Percentiles rank a stretch among this genome's conserved stretches.
Conservation (phyloP, 2,797 vertebrate species). For the Pristis pectinata region DNA sequence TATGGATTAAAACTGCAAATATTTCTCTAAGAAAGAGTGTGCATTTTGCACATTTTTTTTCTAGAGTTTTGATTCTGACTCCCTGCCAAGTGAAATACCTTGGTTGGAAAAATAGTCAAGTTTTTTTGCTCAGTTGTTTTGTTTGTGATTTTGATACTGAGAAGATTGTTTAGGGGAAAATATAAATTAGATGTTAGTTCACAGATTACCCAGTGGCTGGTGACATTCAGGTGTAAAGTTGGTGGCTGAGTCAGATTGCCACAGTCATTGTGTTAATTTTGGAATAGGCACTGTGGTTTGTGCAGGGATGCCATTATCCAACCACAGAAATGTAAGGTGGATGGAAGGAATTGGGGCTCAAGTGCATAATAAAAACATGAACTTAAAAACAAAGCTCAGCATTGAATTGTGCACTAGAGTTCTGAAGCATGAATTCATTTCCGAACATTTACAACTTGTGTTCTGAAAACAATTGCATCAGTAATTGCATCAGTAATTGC, state of each 20-base stretch:
- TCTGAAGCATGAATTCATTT: neutral
- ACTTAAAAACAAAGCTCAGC: neutral
- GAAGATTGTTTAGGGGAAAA: neutral
- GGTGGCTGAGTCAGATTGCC: neutral
- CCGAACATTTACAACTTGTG: neutral
- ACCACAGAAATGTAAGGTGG: slow-evolving; percentile 90
- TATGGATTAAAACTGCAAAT: neutral
- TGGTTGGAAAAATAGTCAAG: neutral
- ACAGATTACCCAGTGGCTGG: neutral
- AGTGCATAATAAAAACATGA: slow-evolving; percentile 16
- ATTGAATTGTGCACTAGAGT: neutral
- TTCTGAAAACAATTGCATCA: neutral
- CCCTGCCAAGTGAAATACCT: slow-evolving; percentile 1
- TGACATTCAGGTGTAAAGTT: neutral
- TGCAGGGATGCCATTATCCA: slow-evolving; percentile 62
- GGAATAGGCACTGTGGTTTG: slow-evolving; percentile 68
- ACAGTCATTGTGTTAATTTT: neutral
- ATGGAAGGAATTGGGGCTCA: slow-evolving; percentile 57
- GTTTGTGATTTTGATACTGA: neutral
- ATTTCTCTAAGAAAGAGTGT: slow-evolving; percentile 6
- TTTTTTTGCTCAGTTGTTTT: neutral
- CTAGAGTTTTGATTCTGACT: neutral
- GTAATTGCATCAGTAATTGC: neutral
- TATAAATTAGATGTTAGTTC: neutral
- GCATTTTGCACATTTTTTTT: neutral